Evolutionary conservation across 2,113 vertebrate species (phyloP).

Genomic region (Saccopteryx bilineata): DNA sequence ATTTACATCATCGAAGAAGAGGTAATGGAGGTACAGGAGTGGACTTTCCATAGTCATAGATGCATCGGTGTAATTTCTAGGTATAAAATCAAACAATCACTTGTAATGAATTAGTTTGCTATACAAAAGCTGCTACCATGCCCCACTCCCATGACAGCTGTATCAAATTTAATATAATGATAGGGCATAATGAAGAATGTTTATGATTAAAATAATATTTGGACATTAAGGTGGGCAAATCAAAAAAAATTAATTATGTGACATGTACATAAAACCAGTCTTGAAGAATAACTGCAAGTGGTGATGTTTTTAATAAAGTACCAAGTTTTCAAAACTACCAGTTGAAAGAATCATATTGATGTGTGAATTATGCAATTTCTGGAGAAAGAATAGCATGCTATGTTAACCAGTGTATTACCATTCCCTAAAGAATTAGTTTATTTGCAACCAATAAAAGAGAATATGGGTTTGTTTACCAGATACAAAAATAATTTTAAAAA

Average conservation of each 20-base stretch:
- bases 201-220: neutral
- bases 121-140: neutral
- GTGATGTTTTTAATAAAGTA: neutral
- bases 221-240: neutral
- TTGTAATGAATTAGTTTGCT: neutral
- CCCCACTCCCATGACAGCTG: neutral
- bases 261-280: neutral
- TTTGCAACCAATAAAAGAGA: conserved; percentile 66
- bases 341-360: conserved; percentile 3
- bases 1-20: neutral
- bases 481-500: conserved; percentile 75
- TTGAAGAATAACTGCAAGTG: neutral
- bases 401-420: conserved; percentile 2
- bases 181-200: neutral
- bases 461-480: conserved; percentile 75
- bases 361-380: conserved; percentile 43
- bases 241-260: neutral
- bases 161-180: neutral
- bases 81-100: neutral
- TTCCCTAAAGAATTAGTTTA: conserved; percentile 67
- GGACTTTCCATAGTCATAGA: neutral
- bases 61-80: neutral
- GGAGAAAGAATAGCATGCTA: conserved; percentile 24
- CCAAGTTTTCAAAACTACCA: conserved; percentile 49
- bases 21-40: neutral